phyloP scores from a whole-genome alignment of 1,140 invertebrate species.

The Asobara japonica region DNA sequence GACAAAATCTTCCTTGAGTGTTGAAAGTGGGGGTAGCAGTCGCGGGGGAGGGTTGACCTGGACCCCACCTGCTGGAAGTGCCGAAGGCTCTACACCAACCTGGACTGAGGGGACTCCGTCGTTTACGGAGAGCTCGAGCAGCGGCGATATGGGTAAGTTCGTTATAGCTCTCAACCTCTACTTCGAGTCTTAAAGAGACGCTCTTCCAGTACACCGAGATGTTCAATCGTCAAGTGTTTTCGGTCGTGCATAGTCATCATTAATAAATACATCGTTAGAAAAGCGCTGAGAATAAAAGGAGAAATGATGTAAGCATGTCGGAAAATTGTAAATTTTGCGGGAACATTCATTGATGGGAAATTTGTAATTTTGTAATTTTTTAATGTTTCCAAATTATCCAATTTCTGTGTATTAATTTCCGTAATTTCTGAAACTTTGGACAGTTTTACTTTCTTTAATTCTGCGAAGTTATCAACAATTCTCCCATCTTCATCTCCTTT shows the following conservation, averaged over 20 bases:
- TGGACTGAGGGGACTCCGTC: slow-evolving; percentile 98
- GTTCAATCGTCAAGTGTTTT: background rate
- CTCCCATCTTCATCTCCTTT: too few relatives aligned
- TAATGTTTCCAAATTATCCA: too few relatives aligned
- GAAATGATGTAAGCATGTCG: too few relatives aligned
- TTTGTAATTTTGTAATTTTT: too few relatives aligned
- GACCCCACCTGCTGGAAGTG: slow-evolving; percentile 85
- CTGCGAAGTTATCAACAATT: too few relatives aligned
- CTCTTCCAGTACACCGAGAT: background rate
- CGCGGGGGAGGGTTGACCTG: slow-evolving; percentile 74
- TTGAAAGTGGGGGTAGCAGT: slow-evolving; percentile 70
- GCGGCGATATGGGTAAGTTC: slow-evolving; percentile 84
- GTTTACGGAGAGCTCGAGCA: slow-evolving; percentile 95
- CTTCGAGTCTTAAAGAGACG: slow-evolving; percentile 46
- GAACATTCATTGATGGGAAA: too few relatives aligned
- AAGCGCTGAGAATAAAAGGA: too few relatives aligned
- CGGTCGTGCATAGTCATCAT: background rate
- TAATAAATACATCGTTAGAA: background rate
- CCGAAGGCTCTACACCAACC: slow-evolving; percentile 94
- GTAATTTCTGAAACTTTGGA: too few relatives aligned
- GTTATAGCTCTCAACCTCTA: slow-evolving; percentile 58
- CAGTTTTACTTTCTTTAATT: too few relatives aligned
- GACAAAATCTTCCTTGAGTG: slow-evolving; percentile 77
- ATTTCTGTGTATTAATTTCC: too few relatives aligned
- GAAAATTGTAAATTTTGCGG: too few relatives aligned